Percentiles rank a stretch among this genome's conserved stretches.
Conservation (phyloP, 2,888 invertebrate species). For the Drosophila greeni region DNA sequence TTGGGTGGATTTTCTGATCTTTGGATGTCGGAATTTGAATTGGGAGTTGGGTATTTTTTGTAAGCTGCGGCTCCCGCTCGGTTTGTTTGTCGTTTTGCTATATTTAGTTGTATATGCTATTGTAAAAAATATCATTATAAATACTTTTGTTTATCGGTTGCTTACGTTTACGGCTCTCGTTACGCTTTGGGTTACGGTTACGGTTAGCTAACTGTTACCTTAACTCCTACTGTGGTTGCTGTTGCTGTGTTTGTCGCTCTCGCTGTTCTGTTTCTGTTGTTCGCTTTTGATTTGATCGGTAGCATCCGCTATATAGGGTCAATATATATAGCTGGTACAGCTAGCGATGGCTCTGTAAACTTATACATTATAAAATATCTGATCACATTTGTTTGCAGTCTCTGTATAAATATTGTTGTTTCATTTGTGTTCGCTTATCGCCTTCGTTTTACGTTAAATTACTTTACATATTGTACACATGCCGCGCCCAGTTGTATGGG, state of each 20-base stretch:
- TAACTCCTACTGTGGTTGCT: slow-evolving; percentile 41
- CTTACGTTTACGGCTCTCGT: slow-evolving; percentile 39
- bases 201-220: slow-evolving; percentile 44
- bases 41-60: slow-evolving; percentile 13
- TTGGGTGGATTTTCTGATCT: not conserved
- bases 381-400: slow-evolving; percentile 80
- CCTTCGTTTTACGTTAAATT: slow-evolving; percentile 47
- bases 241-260: slow-evolving; percentile 47
- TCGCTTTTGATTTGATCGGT: slow-evolving; percentile 63
- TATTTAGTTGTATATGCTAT: slow-evolving; percentile 70
- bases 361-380: slow-evolving; percentile 78
- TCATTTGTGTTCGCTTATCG: slow-evolving; percentile 59
- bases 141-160: slow-evolving; percentile 49
- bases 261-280: slow-evolving; percentile 45
- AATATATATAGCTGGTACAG: slow-evolving; percentile 42
- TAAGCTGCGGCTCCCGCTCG: slow-evolving; percentile 50
- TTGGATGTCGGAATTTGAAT: not conserved
- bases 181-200: slow-evolving; percentile 32
- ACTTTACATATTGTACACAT: slow-evolving; percentile 68
- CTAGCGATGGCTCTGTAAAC: slow-evolving; percentile 69
- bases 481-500: slow-evolving; percentile 12
- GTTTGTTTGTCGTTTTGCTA: slow-evolving; percentile 73
- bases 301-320: slow-evolving; percentile 45
- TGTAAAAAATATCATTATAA: slow-evolving; percentile 73
- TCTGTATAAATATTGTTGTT: slow-evolving; percentile 77